Evolutionary conservation across 53 echinoderm and acorn worm species (phyloP), one percentile per base, ranked within the genome.

Genomic region (Apostichopus leukothele): DNA sequence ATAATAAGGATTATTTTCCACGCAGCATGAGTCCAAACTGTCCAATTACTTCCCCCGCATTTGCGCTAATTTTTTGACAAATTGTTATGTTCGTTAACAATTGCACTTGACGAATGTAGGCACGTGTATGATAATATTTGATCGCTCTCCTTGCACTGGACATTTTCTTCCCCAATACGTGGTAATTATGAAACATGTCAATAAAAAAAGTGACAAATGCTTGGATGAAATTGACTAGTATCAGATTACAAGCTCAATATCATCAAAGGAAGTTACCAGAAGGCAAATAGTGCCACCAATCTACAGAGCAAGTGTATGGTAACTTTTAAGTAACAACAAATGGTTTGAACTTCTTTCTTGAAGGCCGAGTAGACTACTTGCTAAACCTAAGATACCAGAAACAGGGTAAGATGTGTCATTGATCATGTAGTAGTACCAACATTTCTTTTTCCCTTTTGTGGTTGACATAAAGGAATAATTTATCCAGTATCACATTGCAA

Each of bases 1-100:
- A 54, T 59, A 13, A 81, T 54, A 7, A 20, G 4, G 54, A 25
- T 81, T 4, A 81, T 21, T 81, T 71, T 18, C 12, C 20, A 54
- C 55, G 81, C 81, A 81, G 81, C 55, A 81, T 54, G 81, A 21
- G 59, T 21, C 81, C 81, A 81, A 81, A 81, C 55, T 81, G 11
- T 7, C 20, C 81, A 81, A 81, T 81, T 81, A 81, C 55, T 13
- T 18, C 81, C 59, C 81, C 81, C 81, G 81, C 81, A 81, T 21
- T 81, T 81, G 81, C 22, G 6, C 6, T 23, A 9, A 55, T 57
- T 81, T 39, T 80, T 55, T 81, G 81, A 81, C 81, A 81, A 81
- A 81, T 81, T 81, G 81, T 57, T 81, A 59, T 57, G 52, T 81
- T 81, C 81, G 81, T 81, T 81, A 54, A 81, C 81, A 81, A 81